Evolutionary conservation across 2,888 invertebrate species (phyloP), one percentile per base, ranked within the genome.

Genomic region (Drosophila affinis): DNA sequence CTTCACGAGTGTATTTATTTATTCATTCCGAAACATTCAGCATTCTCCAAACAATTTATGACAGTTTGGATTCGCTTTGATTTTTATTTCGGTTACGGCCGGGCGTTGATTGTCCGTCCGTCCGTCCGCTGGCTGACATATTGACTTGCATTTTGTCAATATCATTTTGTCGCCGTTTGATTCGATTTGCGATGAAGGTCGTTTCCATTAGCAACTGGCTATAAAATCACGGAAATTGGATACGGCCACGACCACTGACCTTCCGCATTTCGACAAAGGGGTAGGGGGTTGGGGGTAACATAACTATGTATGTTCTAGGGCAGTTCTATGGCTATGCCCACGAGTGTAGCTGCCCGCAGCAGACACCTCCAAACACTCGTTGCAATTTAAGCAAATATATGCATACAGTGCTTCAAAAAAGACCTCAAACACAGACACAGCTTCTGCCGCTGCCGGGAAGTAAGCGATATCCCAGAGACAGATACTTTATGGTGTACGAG

Each of bases 341-440:
- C 24, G 21, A 21, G 21, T 21, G 1, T 3, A 24, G 24, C 24
- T 24, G 24, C 4, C 24, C 24, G 24, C 4, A 24, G 24, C 24
- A 24, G 4, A 7, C 27, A 60, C 44, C 51, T 60, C 53, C 70
- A 56, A 75, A 57, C 72, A 76, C 52, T 72, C 63, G 74, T 72
- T 77, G 85, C 85, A 87, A 82, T 87, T 85, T 87, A 85, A 82
- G 76, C 81, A 78, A 87, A 87, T 85, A 74, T 84, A 81, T 82
- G 82, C 80, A 75, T 62, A 55, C 61, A 61, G 48, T 29, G 60
- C 18, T 54, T 45, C 55, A 48, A 44, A 68, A 68, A 59, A 73
- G 61, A 68, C 65, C 65, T 68, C 73, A 69, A 32, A 32, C 32
- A 32, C 10, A 32, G 10, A 21, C 21, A 3, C 21, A 3, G 21